These are phyloP conservation scores for Therioaphis trifolii DNA, from an alignment of 2,888 invertebrate species.

Conservation along the genomic window DNA sequence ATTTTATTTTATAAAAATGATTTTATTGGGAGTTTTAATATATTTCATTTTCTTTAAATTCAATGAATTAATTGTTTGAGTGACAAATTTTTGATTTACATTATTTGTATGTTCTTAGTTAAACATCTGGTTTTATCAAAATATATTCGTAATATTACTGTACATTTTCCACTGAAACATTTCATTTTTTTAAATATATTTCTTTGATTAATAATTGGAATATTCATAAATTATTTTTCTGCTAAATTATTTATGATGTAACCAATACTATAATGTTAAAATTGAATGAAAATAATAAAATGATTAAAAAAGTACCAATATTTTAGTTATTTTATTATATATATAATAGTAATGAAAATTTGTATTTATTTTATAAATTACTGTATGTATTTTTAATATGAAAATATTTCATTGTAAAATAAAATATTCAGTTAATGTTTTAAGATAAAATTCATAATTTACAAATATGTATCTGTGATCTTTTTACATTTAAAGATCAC, in stretches of 20 bases:
- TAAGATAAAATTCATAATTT: slow-evolving; percentile 25
- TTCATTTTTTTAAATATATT: slow-evolving; percentile 1
- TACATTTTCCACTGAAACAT: too few relatives aligned
- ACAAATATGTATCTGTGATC: slow-evolving; percentile 53
- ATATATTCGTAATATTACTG: background rate
- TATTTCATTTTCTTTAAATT: background rate
- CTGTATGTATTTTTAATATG: background rate
- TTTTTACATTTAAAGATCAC: slow-evolving; percentile 40
- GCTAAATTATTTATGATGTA: background rate
- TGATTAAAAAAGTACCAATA: background rate
- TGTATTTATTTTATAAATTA: background rate
- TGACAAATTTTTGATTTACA: slow-evolving; percentile 18
- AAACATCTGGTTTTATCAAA: background rate
- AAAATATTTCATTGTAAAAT: slow-evolving; percentile 1
- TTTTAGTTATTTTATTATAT: slow-evolving; percentile 17
- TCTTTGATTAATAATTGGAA: slow-evolving; percentile 16
- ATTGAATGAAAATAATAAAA: background rate
- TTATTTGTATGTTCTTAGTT: background rate
- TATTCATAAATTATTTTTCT: background rate
- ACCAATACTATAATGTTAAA: background rate
- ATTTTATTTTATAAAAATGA: background rate
- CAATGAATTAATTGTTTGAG: background rate
- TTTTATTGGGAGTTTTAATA: background rate
- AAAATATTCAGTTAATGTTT: slow-evolving; percentile 6
- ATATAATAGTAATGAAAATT: background rate